phyloP scores from a whole-genome alignment of 2,797 vertebrate genomes.

The Rhinatrema bivittatum region DNA sequence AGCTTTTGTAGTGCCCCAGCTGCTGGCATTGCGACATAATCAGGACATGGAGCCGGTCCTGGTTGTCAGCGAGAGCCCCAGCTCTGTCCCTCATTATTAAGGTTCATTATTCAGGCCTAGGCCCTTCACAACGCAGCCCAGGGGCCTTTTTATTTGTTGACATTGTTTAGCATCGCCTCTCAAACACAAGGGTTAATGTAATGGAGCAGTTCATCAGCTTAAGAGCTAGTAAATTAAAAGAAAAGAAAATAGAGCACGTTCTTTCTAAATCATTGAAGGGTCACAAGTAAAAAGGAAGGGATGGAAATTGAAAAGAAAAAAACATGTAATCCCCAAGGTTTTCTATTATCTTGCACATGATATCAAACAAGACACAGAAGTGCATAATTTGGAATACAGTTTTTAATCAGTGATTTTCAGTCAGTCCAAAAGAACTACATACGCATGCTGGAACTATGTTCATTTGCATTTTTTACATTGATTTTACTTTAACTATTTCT shows the following conservation, averaged over 20 bases:
- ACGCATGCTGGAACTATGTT: too few relatives aligned
- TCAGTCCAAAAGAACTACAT: too few relatives aligned
- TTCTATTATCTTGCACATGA: too few relatives aligned
- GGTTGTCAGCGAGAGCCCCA: conserved; percentile 74
- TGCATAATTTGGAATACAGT: too few relatives aligned
- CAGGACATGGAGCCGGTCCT: conserved; percentile 83
- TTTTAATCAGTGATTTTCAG: too few relatives aligned
- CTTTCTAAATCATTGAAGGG: conserved; percentile 35
- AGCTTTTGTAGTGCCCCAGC: conserved; percentile 80
- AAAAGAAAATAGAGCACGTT: conserved; percentile 30
- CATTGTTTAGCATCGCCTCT: conserved; percentile 34
- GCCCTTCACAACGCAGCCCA: conserved; percentile 63
- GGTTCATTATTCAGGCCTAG: conserved; percentile 68
- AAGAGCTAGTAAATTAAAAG: conserved; percentile 39
- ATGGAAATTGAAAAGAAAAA: neutral
- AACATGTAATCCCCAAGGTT: too few relatives aligned
- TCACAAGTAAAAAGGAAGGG: conserved; percentile 35
- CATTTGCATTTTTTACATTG: too few relatives aligned
- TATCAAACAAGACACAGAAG: too few relatives aligned
- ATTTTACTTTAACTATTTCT: too few relatives aligned
- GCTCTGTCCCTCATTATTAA: conserved; percentile 75
- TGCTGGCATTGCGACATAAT: conserved; percentile 84
- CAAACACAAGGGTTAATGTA: conserved; percentile 44
- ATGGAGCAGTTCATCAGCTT: conserved; percentile 21
- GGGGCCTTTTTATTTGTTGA: conserved; percentile 20